Percentiles rank a stretch among this genome's conserved stretches.
Conservation (phyloP, 1,140 invertebrate genomes). For the Sipha flava region DNA sequence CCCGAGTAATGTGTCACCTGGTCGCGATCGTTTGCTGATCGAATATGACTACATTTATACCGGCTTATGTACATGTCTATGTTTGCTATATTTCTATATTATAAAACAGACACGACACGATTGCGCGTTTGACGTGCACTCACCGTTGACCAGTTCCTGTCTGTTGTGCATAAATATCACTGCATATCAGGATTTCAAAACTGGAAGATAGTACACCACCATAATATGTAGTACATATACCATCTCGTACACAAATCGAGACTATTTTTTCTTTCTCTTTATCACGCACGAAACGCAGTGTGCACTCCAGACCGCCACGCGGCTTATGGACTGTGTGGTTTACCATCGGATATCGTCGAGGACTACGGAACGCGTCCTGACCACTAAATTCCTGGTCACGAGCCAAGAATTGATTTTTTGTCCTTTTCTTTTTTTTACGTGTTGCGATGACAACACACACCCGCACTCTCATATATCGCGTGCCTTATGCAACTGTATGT, state of each 20-base stretch:
- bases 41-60: no score
- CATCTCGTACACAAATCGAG: background rate
- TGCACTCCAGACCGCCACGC: background rate
- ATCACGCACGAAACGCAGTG: no score
- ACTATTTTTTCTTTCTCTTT: background rate
- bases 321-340: background rate
- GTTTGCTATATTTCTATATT: no score
- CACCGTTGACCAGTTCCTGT: background rate
- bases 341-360: background rate
- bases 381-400: slow-evolving; percentile 22
- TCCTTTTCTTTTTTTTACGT: background rate
- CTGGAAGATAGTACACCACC: background rate
- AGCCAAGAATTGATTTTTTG: background rate
- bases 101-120: no score
- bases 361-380: background rate
- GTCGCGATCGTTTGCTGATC: background rate
- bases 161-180: no score
- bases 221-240: background rate
- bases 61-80: no score
- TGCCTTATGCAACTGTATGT: background rate
- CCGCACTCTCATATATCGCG: background rate
- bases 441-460: background rate
- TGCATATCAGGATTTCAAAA: background rate
- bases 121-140: background rate
- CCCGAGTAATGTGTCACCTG: background rate